Conservation (phyloP, 2,888 invertebrate species). For the Protula sp. region DNA sequence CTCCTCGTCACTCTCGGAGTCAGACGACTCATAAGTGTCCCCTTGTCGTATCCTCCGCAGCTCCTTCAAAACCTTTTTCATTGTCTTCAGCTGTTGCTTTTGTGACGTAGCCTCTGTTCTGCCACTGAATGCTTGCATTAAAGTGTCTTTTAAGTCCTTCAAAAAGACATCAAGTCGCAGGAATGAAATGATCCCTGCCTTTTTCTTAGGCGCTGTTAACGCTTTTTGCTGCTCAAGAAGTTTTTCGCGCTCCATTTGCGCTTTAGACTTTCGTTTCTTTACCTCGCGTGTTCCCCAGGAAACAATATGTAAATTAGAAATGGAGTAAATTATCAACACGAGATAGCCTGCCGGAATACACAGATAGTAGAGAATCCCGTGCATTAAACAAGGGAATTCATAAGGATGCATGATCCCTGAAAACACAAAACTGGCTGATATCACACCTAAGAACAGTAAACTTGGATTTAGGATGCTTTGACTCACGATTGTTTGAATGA, state of each 20-base stretch:
- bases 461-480: slow-evolving; percentile 35
- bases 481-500: slow-evolving; percentile 30
- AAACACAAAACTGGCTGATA: slow-evolving; percentile 33
- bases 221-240: no score
- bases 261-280: slow-evolving; percentile 34
- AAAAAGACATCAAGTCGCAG: not conserved
- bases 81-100: not conserved
- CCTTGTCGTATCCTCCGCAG: not conserved
- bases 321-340: slow-evolving; percentile 41
- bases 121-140: not conserved
- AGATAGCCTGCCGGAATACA: slow-evolving; percentile 46
- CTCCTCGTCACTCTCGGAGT: not conserved
- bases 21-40: not conserved
- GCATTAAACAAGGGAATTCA: slow-evolving; percentile 37
- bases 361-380: slow-evolving; percentile 38
- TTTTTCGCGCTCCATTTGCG: slow-evolving; percentile 20
- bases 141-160: not conserved
- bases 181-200: not conserved
- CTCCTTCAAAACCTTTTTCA: not conserved
- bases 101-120: not conserved
- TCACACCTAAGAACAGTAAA: slow-evolving; percentile 33
- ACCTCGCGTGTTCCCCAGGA: slow-evolving; percentile 50
- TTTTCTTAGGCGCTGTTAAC: not conserved
- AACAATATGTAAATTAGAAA: slow-evolving; percentile 41
- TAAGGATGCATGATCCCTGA: slow-evolving; percentile 36